A percentile compares a stretch with the other conserved stretches of the same genome.
Evolutionary conservation across 2,797 vertebrate species (phyloP).

Genomic region (Peromyscus melanophrys): DNA sequence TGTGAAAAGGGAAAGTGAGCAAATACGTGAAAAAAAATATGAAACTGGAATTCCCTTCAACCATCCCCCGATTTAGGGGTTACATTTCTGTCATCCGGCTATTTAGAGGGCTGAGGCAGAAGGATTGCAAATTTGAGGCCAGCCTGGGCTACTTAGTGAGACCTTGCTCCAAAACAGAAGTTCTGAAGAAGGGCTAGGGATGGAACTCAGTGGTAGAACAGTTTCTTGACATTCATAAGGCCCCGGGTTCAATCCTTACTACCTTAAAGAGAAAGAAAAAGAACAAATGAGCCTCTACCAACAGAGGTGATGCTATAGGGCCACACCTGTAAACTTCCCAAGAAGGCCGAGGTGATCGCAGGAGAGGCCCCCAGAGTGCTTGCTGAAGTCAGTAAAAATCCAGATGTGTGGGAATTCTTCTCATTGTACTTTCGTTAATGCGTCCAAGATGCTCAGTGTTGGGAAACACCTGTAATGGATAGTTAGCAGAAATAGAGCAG

Average conservation of each 20-base stretch:
- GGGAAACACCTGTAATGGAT: not conserved
- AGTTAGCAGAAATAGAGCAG: conserved; percentile 35
- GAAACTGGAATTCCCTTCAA: not conserved
- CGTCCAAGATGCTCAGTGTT: not conserved
- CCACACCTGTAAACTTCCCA: not conserved
- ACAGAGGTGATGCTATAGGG: not conserved
- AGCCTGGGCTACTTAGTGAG: not conserved
- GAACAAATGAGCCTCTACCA: not conserved
- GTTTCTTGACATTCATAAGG: not conserved
- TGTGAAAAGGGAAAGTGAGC: not conserved
- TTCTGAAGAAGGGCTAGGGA: not conserved
- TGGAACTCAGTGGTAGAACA: not conserved
- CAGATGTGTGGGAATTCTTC: not conserved
- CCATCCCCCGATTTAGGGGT: not conserved
- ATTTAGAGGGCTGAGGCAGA: not conserved
- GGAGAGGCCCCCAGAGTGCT: not conserved
- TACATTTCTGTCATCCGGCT: not conserved
- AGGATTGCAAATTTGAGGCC: not conserved
- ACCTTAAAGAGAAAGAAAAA: not conserved
- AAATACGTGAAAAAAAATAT: not conserved
- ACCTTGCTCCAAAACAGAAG: not conserved
- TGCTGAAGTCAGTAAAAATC: not conserved
- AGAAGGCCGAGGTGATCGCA: not conserved
- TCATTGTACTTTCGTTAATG: not conserved
- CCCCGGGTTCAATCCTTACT: not conserved